Percentiles rank a stretch among this genome's conserved stretches.
These are phyloP conservation scores for Brachystomella parvula DNA, from an alignment of 1,140 invertebrate genomes.

Conservation along the genomic window DNA sequence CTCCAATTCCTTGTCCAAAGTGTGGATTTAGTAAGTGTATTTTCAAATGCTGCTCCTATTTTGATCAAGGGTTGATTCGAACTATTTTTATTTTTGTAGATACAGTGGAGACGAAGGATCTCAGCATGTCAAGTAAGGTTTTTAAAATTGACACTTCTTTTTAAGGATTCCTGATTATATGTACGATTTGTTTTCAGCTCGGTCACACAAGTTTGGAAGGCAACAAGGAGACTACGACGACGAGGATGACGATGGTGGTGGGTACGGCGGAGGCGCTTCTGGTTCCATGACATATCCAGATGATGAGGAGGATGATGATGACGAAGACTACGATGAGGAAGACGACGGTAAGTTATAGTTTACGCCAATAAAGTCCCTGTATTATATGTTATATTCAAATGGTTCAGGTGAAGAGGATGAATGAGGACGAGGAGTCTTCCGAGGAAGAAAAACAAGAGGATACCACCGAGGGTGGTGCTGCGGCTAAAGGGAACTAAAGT, in stretches of 20 bases:
- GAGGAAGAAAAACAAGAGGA: background rate
- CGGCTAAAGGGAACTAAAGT: background rate
- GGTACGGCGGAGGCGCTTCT: constrained; percentile 39
- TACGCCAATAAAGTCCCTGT: background rate
- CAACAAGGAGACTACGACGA: constrained; percentile 61
- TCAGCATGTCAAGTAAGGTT: constrained; percentile 86
- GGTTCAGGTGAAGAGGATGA: constrained; percentile 9
- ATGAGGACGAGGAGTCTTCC: constrained; percentile 8
- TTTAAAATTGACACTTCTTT: constrained; percentile 16
- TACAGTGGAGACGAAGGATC: constrained; percentile 83
- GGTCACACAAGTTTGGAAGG: constrained; percentile 71
- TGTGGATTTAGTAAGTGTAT: constrained; percentile 57
- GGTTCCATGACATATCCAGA: constrained; percentile 29
- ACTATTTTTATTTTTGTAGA: constrained; percentile 44
- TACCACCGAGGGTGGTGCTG: background rate
- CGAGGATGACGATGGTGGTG: constrained; percentile 44
- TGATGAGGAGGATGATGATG: constrained; percentile 36
- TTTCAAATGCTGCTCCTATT: background rate
- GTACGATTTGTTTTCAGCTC: constrained; percentile 48
- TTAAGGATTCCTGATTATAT: constrained; percentile 3
- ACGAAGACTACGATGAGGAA: constrained; percentile 38
- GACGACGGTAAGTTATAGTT: constrained; percentile 25
- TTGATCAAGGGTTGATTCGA: background rate
- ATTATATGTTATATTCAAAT: background rate
- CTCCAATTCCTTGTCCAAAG: constrained; percentile 85